These are phyloP conservation scores for Pomacea maculata DNA, from an alignment of 1,140 invertebrate genomes.

Conservation along the genomic window DNA sequence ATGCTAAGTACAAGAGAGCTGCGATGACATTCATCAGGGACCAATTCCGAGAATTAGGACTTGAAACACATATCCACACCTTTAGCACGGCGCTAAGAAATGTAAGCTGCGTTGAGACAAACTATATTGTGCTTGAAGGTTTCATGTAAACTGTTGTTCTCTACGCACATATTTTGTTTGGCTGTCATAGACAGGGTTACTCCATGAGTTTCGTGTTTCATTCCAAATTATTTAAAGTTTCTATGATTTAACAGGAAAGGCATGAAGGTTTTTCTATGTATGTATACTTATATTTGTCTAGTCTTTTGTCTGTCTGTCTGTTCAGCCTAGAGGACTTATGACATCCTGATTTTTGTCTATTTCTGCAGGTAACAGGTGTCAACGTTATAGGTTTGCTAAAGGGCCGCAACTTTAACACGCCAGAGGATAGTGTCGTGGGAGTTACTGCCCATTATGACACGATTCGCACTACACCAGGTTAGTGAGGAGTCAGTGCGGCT, in stretches of 20 bases:
- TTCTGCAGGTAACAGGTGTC: conserved; percentile 17
- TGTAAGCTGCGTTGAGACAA: neutral
- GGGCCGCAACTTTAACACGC: conserved; percentile 32
- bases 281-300: too few species aligned
- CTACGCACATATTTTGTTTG: too few species aligned
- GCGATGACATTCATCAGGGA: conserved; percentile 30
- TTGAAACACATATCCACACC: conserved; percentile 24
- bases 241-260: neutral
- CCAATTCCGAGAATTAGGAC: conserved; percentile 25
- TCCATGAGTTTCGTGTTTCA: too few species aligned
- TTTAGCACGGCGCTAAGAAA: conserved; percentile 3
- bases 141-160: too few species aligned
- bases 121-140: too few species aligned
- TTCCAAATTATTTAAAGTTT: too few species aligned
- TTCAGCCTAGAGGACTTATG: too few species aligned
- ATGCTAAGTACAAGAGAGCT: conserved; percentile 17
- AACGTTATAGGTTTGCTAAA: conserved; percentile 35
- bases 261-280: too few species aligned
- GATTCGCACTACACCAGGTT: conserved; percentile 28
- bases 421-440: conserved; percentile 26
- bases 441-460: conserved; percentile 38
- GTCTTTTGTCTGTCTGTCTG: too few species aligned
- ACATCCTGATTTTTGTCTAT: too few species aligned
- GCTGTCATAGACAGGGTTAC: too few species aligned
- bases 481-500: neutral